Evolutionary conservation across 2,888 invertebrate species (phyloP), one percentile per base, ranked within the genome.

Genomic region (Noctua comes): DNA sequence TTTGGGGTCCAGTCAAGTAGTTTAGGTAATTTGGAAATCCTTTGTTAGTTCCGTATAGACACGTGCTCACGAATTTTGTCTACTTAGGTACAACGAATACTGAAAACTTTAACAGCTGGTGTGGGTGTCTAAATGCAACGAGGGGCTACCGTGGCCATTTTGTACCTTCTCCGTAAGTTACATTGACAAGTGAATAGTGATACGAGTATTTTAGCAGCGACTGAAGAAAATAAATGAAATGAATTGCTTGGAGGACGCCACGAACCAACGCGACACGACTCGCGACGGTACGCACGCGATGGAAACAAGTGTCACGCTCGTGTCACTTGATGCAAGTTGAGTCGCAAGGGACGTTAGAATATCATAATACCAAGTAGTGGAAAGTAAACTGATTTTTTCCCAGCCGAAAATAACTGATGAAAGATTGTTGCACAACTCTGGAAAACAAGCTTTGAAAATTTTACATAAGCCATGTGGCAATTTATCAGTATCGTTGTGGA

Each of bases 41-140:
- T 16, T 43, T 18, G n/a, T 40, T 27, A 62, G 77, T 87, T 87
- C 87, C 88, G 89, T 72, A 72, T 27, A 27, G 21, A 27, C 16
- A 64, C 21, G 31, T 64, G 36, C 31, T 21, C 21, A 36, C 21
- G 31, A 36, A 36, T 36, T 21, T 31, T 64, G 31, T 10, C 18
- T 8, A 31, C 8, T 62, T 59, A 16, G 7, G 27, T 27, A 27
- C 59, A 27, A 59, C 27, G 27, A 27, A 6, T 27, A 13, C 13
- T 57, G 16, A 27, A 57, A 57, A 13, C 16, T 57, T 5, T 1
- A 57, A 27, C 13, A 57, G 57, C 27, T 57, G 13, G 13, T 57
- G 51, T 10, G 3, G 10, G 51, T 54, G 24, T 24, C 4, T 13
- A 24, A n/a, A 24, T 54, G 54, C 54, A 54, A 7, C 7, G 59